Evolutionary conservation across 2,888 invertebrate genomes (phyloP), one percentile per base, ranked within the genome.

Genomic region (Siphlonurus alternatus): DNA sequence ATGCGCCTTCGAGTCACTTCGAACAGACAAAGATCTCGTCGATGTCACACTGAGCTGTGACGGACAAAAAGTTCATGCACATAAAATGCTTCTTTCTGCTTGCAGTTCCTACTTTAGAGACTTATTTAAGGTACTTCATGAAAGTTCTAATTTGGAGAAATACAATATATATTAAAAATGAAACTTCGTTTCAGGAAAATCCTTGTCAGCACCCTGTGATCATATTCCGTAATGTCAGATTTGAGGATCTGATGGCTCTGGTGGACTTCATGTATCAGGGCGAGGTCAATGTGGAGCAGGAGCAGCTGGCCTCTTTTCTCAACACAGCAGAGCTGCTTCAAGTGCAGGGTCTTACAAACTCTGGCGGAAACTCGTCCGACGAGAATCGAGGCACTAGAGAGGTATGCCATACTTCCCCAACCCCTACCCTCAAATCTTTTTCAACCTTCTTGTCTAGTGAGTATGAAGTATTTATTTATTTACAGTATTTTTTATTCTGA

Each of bases 21-120:
- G 80, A 64, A 74, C 74, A 25, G 78, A 79, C 67, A 79, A 80
- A 68, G 78, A 79, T 69, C 82, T 91, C 67, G 89, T 89, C 63
- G 92, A 92, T 79, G 91, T 91, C 63, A 92, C 90, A 66, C 77
- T 92, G 67, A 88, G 88, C 74, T 90, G 89, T 73, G 91, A 91
- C 74, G 91, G 91, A 67, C 84, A 86, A 66, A 85, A 86, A 76
- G 86, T 92, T 68, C 85, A 85, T 71, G 91, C 91, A 53, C 92
- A 92, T 73, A 89, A 88, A 79, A 86, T 91, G 80, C 80, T 92
- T 63, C 78, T 92, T 23, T 89, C 90, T 0, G 90, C 90, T 3
- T 92, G 91, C 73, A 91, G 91, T 71, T 83, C 82, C 69, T 92
- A 90, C 73, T 91, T 92, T 73, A 75, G 78, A 68, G 79, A 79